A percentile compares a stretch with the other conserved stretches of the same genome.
Evolutionary conservation across 2,888 invertebrate species (phyloP).

Genomic region (Latrodectus hesperus): DNA sequence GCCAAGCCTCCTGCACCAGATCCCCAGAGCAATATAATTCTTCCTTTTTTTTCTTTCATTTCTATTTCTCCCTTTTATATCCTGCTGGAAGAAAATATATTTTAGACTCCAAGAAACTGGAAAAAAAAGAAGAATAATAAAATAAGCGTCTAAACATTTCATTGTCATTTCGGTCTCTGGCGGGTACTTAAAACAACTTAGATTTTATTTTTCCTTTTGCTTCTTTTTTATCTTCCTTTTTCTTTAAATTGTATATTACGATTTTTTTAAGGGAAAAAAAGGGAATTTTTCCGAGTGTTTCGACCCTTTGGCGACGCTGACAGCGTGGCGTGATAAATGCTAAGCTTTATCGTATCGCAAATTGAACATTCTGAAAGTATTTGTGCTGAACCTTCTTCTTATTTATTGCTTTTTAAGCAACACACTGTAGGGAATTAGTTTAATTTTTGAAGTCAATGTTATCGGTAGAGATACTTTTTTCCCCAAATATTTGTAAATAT

Average conservation of each 20-base stretch:
- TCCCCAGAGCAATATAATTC: constrained; percentile 51
- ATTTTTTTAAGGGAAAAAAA: constrained; percentile 4
- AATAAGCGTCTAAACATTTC: constrained; percentile 24
- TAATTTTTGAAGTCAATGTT: constrained; percentile 12
- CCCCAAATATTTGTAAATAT: not conserved
- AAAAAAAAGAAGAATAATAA: constrained; percentile 11
- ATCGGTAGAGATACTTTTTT: not conserved
- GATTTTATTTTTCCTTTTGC: constrained; percentile 43
- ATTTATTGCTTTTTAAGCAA: not conserved
- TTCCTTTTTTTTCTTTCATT: constrained; percentile 22
- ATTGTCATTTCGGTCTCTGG: constrained; percentile 49
- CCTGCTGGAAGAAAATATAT: constrained; percentile 36
- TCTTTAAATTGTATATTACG: not conserved
- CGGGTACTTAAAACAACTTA: constrained; percentile 38
- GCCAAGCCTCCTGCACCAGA: not conserved
- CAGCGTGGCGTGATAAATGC: constrained; percentile 38
- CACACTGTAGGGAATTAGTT: not conserved
- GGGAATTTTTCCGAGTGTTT: constrained; percentile 25
- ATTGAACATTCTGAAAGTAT: constrained; percentile 36
- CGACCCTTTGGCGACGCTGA: constrained; percentile 19
- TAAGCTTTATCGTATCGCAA: constrained; percentile 46
- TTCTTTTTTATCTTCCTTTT: constrained; percentile 14
- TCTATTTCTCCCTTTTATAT: constrained; percentile 13
- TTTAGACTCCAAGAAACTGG: constrained; percentile 19
- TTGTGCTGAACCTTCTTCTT: not conserved